phyloP scores from a whole-genome alignment of 2,797 vertebrate species.

The Hemibagrus guttatus region DNA sequence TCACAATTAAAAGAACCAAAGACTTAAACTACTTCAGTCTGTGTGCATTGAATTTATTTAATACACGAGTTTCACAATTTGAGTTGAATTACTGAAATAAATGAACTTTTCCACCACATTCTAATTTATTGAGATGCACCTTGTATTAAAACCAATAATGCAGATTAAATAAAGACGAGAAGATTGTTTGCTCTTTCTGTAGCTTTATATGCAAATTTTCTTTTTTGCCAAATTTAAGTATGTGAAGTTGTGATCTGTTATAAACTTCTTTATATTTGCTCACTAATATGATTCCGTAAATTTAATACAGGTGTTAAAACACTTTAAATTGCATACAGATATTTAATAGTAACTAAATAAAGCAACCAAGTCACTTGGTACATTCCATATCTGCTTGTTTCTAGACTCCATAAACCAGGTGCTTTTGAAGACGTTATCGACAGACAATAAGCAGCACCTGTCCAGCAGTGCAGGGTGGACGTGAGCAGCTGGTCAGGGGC shows the following conservation, averaged over 20 bases:
- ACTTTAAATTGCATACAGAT: background rate
- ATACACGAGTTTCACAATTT: too few species aligned
- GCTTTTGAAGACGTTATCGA: background rate
- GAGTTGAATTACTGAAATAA: too few species aligned
- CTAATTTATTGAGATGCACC: too few species aligned
- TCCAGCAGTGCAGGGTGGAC: background rate
- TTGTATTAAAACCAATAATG: background rate
- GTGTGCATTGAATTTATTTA: too few species aligned
- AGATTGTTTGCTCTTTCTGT: too few species aligned
- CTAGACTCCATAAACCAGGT: background rate
- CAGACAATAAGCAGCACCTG: conserved; percentile 15
- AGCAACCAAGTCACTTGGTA: background rate
- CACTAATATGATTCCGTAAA: background rate
- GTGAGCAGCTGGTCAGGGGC: conserved; percentile 48
- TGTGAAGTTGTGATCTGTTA: too few species aligned
- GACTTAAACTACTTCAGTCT: too few species aligned
- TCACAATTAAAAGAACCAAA: too few species aligned
- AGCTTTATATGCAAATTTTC: too few species aligned
- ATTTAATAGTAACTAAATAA: background rate
- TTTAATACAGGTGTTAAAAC: background rate
- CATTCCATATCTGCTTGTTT: background rate
- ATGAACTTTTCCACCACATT: too few species aligned
- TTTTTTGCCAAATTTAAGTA: too few species aligned
- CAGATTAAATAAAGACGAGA: background rate
- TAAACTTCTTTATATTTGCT: background rate